Conservation (phyloP, 2,113 vertebrate genomes). For the Takifugu bimaculatus region DNA sequence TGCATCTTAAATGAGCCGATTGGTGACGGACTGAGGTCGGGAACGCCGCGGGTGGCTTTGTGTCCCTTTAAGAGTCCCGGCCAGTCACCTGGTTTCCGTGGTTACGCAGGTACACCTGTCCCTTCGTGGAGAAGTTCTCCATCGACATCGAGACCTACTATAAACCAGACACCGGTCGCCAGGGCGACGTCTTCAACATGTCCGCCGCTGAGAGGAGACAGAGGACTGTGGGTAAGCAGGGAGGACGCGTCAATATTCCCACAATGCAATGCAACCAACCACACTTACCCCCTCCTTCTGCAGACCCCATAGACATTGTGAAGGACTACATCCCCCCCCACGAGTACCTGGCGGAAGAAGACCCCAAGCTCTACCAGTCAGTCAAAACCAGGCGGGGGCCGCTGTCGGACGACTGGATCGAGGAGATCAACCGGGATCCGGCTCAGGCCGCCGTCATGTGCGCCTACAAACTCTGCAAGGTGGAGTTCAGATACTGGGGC, state of each 20-base stretch:
- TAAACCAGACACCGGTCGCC: conserved; percentile 89
- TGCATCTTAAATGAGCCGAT: too few relatives aligned
- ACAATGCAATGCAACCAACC: too few relatives aligned
- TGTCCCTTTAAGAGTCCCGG: too few relatives aligned
- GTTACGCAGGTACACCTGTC: conserved; percentile 88
- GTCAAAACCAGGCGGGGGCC: conserved; percentile 89
- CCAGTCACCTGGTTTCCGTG: not conserved
- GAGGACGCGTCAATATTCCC: not conserved
- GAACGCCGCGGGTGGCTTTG: too few relatives aligned
- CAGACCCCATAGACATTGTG: conserved; percentile 95
- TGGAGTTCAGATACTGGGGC: conserved; percentile 99
- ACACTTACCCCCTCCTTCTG: not conserved
- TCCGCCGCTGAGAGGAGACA: conserved; percentile 89
- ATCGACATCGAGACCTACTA: conserved; percentile 99
- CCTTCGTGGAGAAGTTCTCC: conserved; percentile 99
- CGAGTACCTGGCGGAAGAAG: conserved; percentile 93
- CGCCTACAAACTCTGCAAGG: conserved; percentile 98
- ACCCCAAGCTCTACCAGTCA: conserved; percentile 90
- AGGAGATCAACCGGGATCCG: conserved; percentile 80
- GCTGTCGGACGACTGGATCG: conserved; percentile 90
- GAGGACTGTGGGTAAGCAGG: conserved; percentile 80
- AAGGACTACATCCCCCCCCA: conserved; percentile 90
- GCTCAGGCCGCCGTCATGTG: conserved; percentile 87
- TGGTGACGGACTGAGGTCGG: too few relatives aligned
- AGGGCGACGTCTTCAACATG: conserved; percentile 88